phyloP scores from a whole-genome alignment of 2,888 invertebrate species.

The Ichneumon xanthorius region DNA sequence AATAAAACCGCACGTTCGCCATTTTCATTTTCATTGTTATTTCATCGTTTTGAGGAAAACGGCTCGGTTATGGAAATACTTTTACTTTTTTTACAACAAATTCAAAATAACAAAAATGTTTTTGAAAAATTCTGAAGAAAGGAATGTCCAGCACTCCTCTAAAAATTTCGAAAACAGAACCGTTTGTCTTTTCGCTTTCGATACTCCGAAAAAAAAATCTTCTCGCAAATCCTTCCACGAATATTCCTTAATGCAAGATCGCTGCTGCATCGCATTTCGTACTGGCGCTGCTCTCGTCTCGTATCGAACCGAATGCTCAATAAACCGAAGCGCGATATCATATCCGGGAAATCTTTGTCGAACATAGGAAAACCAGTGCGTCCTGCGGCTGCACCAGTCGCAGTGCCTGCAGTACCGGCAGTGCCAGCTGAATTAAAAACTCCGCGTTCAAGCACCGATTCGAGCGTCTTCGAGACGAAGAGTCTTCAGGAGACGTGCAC shows the following conservation, averaged over 20 bases:
- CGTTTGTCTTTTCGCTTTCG: conserved; percentile 38
- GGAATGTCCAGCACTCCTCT: not conserved
- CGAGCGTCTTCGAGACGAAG: conserved; percentile 63
- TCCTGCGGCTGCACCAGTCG: conserved; percentile 81
- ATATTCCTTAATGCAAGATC: conserved; percentile 26
- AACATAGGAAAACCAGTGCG: conserved; percentile 79
- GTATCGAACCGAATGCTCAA: not conserved
- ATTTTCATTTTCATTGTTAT: conserved; percentile 62
- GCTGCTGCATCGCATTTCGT: conserved; percentile 51
- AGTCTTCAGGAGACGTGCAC: conserved; percentile 61
- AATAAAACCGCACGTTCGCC: conserved; percentile 70
- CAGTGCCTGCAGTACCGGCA: conserved; percentile 81
- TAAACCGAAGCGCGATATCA: conserved; percentile 31
- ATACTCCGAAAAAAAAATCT: conserved; percentile 5
- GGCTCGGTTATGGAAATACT: conserved; percentile 37
- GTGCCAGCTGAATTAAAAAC: conserved; percentile 77
- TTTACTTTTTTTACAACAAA: conserved; percentile 6
- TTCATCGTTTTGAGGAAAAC: conserved; percentile 67
- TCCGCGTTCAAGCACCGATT: conserved; percentile 79
- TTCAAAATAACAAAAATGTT: not conserved
- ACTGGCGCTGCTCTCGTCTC: conserved; percentile 35
- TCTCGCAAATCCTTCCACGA: conserved; percentile 37
- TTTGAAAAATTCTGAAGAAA: not conserved
- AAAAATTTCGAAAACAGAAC: conserved; percentile 30
- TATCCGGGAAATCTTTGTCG: conserved; percentile 55